Base-by-base conservation (phyloP, 2,888 invertebrate genomes). In the Gryllus longicercus region DNA sequence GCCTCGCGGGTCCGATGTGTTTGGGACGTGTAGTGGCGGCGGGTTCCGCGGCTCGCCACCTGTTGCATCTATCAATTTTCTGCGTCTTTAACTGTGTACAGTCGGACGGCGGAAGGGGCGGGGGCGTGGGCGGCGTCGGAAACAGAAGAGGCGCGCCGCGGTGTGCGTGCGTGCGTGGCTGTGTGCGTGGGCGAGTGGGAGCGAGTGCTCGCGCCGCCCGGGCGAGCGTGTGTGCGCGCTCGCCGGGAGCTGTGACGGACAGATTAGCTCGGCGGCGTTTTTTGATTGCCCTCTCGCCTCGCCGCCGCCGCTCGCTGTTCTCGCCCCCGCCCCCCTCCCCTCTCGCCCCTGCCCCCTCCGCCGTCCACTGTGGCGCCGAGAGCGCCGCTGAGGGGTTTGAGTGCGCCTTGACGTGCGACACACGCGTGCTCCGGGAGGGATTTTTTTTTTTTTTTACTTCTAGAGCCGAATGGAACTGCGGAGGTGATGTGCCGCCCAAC, bases 41-140 rank as follows among this genome's bases (percentile, higher is more conserved):
- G 76, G 11, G 76, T n/a, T n/a, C 77, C 49, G 49, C 75, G 50
- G 77, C 25, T 77, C 16, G 50, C 77, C 77, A 77, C 77, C 77
- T 77, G 77, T 77, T 77, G 77, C 77, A 50, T 77, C 77, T 77
- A 77, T 77, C 77, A 77, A 77, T 77, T 77, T 77, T 50, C 49
- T 49, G 77, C 77, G 77, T 77, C 77, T 77, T 77, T 77, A 63
- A 63, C 63, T 63, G 63, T 63, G 63, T n/a, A 63, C 63, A n/a
- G 63, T 63, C 63, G n/a, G 63, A n/a, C 63, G 16, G 63, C 63
- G 63, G 63, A n/a, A n/a, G 63, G 63, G 63, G 63, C 14, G 74
- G 76, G 23, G 76, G 38, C n/a, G 75, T 25, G 23, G 23, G 21
- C 16, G 76, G 76, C 23, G 76, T 5, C 25, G 76, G 23, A 21